phyloP scores from a whole-genome alignment of 1,140 invertebrate species.

The Contarinia nasturtii region DNA sequence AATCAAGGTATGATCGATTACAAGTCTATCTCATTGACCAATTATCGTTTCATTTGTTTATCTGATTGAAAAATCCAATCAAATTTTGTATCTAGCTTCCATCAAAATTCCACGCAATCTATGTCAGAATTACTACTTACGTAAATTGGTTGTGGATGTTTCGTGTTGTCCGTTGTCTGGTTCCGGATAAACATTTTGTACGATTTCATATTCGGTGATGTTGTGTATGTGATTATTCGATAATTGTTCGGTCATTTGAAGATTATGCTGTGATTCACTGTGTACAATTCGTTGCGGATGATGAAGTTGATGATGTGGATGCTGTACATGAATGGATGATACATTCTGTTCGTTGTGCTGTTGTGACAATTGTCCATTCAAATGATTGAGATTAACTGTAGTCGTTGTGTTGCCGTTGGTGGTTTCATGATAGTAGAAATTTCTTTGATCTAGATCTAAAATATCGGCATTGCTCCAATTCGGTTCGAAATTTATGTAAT shows the following conservation, averaged over 20 bases:
- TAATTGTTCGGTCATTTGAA: background rate
- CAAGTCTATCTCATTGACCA: no score
- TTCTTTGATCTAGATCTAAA: constrained; percentile 1
- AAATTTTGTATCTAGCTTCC: no score
- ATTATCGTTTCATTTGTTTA: no score
- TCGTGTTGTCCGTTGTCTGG: no score
- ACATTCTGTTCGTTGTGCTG: background rate
- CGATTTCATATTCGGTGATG: no score
- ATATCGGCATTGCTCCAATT: constrained; percentile 1
- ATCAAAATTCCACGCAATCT: no score
- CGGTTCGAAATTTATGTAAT: background rate
- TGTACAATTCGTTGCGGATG: background rate
- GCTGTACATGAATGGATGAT: background rate
- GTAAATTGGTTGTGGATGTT: no score
- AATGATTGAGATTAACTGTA: background rate
- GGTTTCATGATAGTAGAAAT: background rate
- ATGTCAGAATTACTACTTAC: no score
- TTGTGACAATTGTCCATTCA: background rate
- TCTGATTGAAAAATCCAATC: no score
- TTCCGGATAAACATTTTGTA: no score
- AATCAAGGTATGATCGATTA: no score
- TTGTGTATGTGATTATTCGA: background rate
- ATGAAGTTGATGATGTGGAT: background rate
- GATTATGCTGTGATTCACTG: background rate
- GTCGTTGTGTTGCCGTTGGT: background rate